Evolutionary conservation across 2,888 invertebrate species (phyloP).

Genomic region (Hydropsyche betteni): DNA sequence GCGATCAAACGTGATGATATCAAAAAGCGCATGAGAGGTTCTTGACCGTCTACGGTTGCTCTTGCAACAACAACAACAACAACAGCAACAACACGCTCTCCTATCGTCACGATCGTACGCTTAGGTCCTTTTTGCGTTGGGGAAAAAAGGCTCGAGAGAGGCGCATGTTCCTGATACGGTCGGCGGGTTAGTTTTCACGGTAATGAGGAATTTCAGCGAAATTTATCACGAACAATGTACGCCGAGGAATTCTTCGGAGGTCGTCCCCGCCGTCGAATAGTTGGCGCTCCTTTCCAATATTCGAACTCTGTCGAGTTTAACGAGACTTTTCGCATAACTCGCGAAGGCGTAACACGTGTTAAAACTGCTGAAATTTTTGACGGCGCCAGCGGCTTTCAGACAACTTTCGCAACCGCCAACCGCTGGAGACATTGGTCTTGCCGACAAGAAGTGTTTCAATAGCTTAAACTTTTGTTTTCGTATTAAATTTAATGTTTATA

Average conservation of each 20-base stretch:
- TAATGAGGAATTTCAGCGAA: slow-evolving; percentile 22
- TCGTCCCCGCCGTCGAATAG: slow-evolving; percentile 1
- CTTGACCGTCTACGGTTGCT: not conserved
- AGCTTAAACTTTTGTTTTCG: too few species aligned
- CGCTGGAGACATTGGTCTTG: not conserved
- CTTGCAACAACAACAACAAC: not conserved
- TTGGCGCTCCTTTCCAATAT: slow-evolving; percentile 19
- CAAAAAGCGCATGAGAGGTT: not conserved
- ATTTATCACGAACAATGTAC: slow-evolving; percentile 23
- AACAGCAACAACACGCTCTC: too few species aligned
- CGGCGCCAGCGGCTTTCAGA: not conserved
- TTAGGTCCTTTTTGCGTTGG: too few species aligned
- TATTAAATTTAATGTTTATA: too few species aligned
- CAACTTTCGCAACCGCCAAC: not conserved
- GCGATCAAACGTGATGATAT: slow-evolving; percentile 31
- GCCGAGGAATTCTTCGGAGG: slow-evolving; percentile 3
- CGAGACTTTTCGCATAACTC: slow-evolving; percentile 23
- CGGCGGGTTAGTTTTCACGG: slow-evolving; percentile 6
- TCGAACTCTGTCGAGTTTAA: slow-evolving; percentile 7
- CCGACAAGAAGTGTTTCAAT: too few species aligned
- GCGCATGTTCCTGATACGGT: too few species aligned
- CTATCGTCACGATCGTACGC: too few species aligned
- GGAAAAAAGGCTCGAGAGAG: too few species aligned
- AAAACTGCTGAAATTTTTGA: slow-evolving; percentile 13
- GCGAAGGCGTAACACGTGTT: slow-evolving; percentile 18